Conservation (phyloP, 2,113 vertebrate species). For the Hemibagrus wyckioides region DNA sequence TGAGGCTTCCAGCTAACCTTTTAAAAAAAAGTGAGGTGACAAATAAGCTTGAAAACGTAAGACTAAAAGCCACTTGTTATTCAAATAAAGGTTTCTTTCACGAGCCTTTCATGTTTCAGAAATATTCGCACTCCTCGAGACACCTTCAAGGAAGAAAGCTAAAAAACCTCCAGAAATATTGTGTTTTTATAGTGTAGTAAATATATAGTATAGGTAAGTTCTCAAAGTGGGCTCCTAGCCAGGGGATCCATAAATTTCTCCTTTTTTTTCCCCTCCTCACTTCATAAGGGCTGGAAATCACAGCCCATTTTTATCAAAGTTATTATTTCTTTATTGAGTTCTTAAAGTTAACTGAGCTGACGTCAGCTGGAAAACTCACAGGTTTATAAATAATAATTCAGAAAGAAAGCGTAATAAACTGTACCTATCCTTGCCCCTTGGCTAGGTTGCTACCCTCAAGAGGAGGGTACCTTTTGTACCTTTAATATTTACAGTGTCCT, state of each 20-base stretch:
- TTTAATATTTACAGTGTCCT: neutral
- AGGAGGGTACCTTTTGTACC: neutral
- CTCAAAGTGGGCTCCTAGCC: neutral
- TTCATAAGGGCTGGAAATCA: neutral
- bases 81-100: neutral
- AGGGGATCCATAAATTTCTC: neutral
- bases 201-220: neutral
- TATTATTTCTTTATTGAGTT: neutral
- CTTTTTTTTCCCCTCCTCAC: neutral
- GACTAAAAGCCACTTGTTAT: slow-evolving; percentile 47
- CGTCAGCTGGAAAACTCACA: neutral
- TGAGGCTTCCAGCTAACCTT: slow-evolving; percentile 18
- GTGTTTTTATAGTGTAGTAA: neutral
- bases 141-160: neutral
- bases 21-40: slow-evolving; percentile 58
- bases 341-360: neutral
- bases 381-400: neutral
- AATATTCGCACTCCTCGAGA: neutral
- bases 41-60: slow-evolving; percentile 38
- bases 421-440: neutral
- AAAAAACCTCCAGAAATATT: neutral
- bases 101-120: neutral
- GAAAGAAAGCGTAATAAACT: neutral
- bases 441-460: neutral
- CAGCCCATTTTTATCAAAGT: neutral